Evolutionary conservation across 1,140 invertebrate genomes (phyloP).

Genomic region (Leptopilina clavipes): DNA sequence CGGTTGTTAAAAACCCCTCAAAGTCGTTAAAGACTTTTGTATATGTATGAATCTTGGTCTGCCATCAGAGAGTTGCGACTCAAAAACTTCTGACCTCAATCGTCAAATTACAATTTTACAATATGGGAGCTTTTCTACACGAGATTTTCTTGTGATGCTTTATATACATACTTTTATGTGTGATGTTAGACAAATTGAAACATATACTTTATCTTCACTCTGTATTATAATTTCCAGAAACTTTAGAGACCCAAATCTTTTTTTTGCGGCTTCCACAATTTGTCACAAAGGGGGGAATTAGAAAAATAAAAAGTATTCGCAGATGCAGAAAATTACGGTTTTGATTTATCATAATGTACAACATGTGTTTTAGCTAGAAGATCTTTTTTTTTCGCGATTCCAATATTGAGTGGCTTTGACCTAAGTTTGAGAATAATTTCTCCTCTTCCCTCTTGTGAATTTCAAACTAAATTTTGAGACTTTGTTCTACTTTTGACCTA

Average conservation of each 20-base stretch:
- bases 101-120: slow-evolving; percentile 4
- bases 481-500: too few species aligned
- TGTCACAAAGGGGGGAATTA: neutral
- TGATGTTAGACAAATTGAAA: slow-evolving; percentile 16
- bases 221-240: slow-evolving; percentile 16
- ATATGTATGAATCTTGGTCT: slow-evolving; percentile 9
- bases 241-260: neutral
- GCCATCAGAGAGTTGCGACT: neutral
- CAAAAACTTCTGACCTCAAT: neutral
- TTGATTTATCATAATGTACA: neutral
- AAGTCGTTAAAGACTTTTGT: slow-evolving; percentile 1
- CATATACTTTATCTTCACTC: slow-evolving; percentile 22
- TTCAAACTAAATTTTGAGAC: too few species aligned
- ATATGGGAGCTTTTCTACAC: slow-evolving; percentile 10
- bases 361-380: too few species aligned
- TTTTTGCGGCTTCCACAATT: slow-evolving; percentile 12
- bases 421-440: too few species aligned
- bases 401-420: too few species aligned
- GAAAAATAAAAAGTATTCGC: neutral
- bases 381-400: too few species aligned
- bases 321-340: slow-evolving; percentile 23
- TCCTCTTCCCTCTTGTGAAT: too few species aligned
- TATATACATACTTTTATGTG: neutral
- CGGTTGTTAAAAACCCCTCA: slow-evolving; percentile 41
- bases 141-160: neutral